Evolutionary conservation across 2,888 invertebrate genomes (phyloP).

Genomic region (Xestia ashworthii): DNA sequence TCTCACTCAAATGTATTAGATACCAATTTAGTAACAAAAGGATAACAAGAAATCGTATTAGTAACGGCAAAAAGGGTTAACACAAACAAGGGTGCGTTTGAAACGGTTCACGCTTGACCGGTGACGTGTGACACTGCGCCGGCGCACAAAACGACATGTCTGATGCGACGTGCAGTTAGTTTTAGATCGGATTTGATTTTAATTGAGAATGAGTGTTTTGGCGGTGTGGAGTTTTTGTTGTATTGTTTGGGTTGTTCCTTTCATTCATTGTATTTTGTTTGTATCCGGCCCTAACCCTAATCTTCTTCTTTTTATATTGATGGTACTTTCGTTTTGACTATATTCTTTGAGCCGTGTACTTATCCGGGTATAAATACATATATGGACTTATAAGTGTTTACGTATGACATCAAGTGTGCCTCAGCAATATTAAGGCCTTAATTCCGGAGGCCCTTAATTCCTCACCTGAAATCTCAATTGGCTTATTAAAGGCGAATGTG

Average conservation of each 20-base stretch:
- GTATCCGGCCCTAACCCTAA: not conserved
- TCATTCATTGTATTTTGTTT: slow-evolving; percentile 22
- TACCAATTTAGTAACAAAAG: slow-evolving; percentile 61
- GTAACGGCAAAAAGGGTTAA: slow-evolving; percentile 67
- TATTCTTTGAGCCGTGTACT: too few relatives aligned
- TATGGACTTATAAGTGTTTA: not conserved
- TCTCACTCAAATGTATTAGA: slow-evolving; percentile 42
- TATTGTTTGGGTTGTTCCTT: slow-evolving; percentile 13
- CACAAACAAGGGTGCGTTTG: slow-evolving; percentile 72
- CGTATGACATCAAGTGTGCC: not conserved
- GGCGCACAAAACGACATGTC: slow-evolving; percentile 61
- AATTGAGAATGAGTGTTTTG: slow-evolving; percentile 58
- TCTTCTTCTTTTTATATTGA: not conserved
- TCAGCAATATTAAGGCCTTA: not conserved
- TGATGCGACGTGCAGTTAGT: slow-evolving; percentile 58
- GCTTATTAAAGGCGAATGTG: too few relatives aligned
- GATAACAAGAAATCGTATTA: slow-evolving; percentile 63
- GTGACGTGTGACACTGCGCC: slow-evolving; percentile 62
- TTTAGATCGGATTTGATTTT: slow-evolving; percentile 63
- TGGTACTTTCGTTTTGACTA: not conserved
- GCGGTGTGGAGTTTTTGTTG: not conserved
- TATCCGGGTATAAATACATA: too few relatives aligned
- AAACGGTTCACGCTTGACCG: slow-evolving; percentile 72
- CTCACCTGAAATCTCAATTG: too few relatives aligned
- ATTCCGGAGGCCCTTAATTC: too few relatives aligned